Base-by-base conservation (phyloP, 2,113 vertebrate genomes). In the Takifugu flavidus region DNA sequence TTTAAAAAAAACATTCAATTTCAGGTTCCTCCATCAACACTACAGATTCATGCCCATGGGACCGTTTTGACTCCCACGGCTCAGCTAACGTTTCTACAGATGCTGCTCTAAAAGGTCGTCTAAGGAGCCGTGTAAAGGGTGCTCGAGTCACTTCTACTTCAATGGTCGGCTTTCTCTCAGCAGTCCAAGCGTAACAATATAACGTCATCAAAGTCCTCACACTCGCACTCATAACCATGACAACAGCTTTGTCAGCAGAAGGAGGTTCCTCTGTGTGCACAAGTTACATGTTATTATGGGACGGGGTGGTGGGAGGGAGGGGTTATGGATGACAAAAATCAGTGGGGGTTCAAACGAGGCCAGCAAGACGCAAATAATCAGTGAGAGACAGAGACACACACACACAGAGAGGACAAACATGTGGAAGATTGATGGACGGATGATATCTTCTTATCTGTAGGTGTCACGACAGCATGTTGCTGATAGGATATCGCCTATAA, bases 221-320 rank as follows among this genome's bases (percentile, higher is more conserved):
- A 15, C 15, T 6, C 47, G 4, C 61, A 78, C 39, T 4, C 5
- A 47, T 72, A 56, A 72, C 84, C 74, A 89, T 85, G 81, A 65
- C 75, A 82, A 87, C 77, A 45, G 68, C 73, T 82, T 73, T 74
- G 70, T 82, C 73, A 80, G 71, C 60, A 61, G n/a, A 57, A 8
- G 25, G 77, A 74, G 82, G 80, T 77, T 80, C 63, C 54, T 25
- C 56, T 15, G 25, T 28, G 13, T 60, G 54, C 49, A 28, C 39
- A 56, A 49, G 8, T 65, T 49, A 58, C 13, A 13, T 12, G 46
- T 11, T 10, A 49, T 13, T 13, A n/a, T 25, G 47, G 15, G 15
- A 25, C 39, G n/a, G 44, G 20, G 12, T n/a, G 47, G 29, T 1
- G 20, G 25, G n/a, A 54, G 59, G n/a, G 14, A 29, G 15, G 45